Conservation (phyloP, 2,113 vertebrate species). For the Eclectus roratus region DNA sequence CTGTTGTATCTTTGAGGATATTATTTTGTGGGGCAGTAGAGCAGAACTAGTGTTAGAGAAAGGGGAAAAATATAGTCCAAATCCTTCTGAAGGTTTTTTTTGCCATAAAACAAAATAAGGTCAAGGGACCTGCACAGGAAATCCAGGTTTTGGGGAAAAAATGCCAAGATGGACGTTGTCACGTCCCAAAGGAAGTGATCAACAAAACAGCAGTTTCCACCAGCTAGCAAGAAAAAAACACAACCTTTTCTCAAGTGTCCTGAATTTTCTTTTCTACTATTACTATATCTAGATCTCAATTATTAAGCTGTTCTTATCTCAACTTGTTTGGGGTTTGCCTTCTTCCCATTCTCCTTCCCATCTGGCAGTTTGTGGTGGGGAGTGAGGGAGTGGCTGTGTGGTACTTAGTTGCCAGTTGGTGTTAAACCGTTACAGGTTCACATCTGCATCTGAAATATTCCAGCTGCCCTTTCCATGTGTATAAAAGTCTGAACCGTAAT, state of each 20-base stretch:
- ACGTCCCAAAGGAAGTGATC: background rate
- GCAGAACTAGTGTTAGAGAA: background rate
- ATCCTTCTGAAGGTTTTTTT: background rate
- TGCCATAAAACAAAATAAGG: background rate
- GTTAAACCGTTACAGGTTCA: background rate
- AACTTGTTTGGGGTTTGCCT: background rate
- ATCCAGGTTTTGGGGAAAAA: background rate
- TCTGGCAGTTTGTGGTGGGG: background rate
- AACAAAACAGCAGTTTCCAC: background rate
- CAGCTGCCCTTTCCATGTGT: conserved; percentile 21
- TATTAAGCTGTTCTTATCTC: background rate
- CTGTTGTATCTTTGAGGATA: background rate
- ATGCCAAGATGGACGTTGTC: background rate
- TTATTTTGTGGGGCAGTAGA: background rate
- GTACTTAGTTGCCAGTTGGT: background rate
- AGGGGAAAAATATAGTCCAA: background rate
- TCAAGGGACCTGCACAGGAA: background rate
- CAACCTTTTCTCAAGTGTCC: background rate
- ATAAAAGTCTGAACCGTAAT: background rate
- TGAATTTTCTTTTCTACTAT: background rate
- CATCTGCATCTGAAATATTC: conserved; percentile 40
- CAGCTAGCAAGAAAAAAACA: background rate
- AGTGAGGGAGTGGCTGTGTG: background rate
- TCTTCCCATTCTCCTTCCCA: background rate
- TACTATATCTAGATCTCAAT: background rate